Percentiles rank a stretch among this genome's conserved stretches.
phyloP scores from a whole-genome alignment of 2,888 invertebrate species.

The Lamellibrachia columna region DNA sequence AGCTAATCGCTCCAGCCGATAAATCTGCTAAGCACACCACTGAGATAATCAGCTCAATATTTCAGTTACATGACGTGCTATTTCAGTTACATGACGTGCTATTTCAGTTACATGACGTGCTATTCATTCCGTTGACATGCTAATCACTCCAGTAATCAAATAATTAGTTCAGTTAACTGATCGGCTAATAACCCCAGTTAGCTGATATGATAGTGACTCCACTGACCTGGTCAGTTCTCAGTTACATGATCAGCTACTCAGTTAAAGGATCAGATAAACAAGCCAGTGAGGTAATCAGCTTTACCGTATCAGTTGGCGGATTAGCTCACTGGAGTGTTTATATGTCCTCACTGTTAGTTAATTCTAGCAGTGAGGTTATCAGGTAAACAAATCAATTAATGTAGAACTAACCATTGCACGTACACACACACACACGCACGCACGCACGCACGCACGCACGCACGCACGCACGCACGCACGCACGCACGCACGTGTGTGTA shows the following conservation, averaged over 20 bases:
- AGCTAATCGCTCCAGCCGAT: background rate
- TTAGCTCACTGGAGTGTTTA: no score
- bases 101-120: background rate
- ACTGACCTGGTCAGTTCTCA: background rate
- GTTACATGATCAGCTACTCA: background rate
- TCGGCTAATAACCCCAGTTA: background rate
- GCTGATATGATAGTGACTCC: background rate
- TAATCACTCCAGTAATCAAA: background rate
- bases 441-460: no score
- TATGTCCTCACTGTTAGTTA: no score
- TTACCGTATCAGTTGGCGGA: background rate
- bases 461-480: no score
- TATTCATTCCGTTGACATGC: background rate
- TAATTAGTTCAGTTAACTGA: background rate
- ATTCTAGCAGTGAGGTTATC: no score
- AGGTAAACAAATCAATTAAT: no score
- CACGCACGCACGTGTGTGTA: no score
- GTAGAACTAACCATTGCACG: no score
- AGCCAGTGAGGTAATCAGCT: background rate
- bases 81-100: no score
- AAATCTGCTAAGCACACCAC: background rate
- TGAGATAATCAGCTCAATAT: background rate
- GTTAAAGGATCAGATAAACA: background rate
- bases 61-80: background rate
- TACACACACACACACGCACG: no score